phyloP scores from a whole-genome alignment of 2,797 vertebrate species.

The Danio jaintianensis region DNA sequence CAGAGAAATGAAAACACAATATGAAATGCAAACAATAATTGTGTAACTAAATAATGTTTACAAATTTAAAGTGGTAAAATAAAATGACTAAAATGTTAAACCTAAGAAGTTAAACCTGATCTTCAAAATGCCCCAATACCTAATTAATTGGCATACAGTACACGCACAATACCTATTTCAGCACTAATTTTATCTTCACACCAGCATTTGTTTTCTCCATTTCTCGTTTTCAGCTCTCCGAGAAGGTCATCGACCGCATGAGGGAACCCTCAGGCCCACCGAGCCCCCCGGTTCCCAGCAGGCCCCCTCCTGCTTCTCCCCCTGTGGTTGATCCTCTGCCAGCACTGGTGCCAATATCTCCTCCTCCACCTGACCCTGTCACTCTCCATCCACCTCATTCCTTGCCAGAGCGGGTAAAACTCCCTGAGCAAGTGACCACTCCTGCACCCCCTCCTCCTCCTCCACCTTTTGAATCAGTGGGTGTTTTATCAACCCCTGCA shows the following conservation, averaged over 20 bases:
- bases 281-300: constrained; percentile 60
- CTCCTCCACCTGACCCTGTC: constrained; percentile 70
- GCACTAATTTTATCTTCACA: no score
- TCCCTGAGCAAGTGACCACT: constrained; percentile 61
- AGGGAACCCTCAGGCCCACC: constrained; percentile 81
- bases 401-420: constrained; percentile 63
- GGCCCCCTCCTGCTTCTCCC: constrained; percentile 48
- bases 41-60: no score
- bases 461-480: constrained; percentile 57
- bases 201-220: not conserved
- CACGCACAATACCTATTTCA: not conserved
- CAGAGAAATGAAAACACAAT: no score
- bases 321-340: constrained; percentile 45
- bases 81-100: no score
- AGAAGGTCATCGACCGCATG: constrained; percentile 96
- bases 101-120: not conserved
- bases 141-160: no score
- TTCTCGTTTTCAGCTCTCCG: constrained; percentile 83
- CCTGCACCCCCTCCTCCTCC: constrained; percentile 52
- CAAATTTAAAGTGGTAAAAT: no score
- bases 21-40: no score
- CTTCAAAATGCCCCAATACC: not conserved
- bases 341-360: constrained; percentile 62
- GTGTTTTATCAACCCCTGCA: constrained; percentile 49
- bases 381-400: constrained; percentile 65